Conservation (phyloP, 2,797 vertebrate species). For the Eulemur albifrons region DNA sequence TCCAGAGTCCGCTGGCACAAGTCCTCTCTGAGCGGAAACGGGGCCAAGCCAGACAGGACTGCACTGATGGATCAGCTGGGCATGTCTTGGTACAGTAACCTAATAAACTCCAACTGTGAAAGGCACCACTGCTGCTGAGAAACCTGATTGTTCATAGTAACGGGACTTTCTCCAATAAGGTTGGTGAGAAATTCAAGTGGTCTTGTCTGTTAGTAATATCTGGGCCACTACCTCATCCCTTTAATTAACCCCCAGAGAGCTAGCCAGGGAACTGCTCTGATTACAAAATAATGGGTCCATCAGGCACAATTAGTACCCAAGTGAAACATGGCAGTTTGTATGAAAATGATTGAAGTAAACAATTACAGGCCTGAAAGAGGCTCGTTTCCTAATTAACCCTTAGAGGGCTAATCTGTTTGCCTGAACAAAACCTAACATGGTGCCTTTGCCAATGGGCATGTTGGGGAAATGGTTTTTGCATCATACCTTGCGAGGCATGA, state of each 20-base stretch:
- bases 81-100: conserved; percentile 71
- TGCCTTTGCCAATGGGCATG: conserved; percentile 52
- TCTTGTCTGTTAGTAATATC: conserved; percentile 79
- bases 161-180: conserved; percentile 65
- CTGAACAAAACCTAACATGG: conserved; percentile 52
- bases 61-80: conserved; percentile 38
- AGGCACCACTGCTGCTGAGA: conserved; percentile 62
- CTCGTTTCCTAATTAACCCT: conserved; percentile 89
- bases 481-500: conserved; percentile 19
- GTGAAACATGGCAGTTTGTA: conserved; percentile 88
- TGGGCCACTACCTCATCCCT: conserved; percentile 79
- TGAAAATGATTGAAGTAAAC: conserved; percentile 92
- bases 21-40: conserved; percentile 27
- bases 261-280: conserved; percentile 83
- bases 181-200: conserved; percentile 76
- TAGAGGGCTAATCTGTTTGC: conserved; percentile 79
- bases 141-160: conserved; percentile 62
- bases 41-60: background rate
- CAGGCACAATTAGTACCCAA: conserved; percentile 91
- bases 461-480: conserved; percentile 33
- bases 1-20: conserved; percentile 49
- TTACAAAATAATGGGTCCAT: conserved; percentile 90
- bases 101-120: conserved; percentile 67
- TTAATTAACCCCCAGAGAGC: conserved; percentile 93
- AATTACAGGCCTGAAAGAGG: conserved; percentile 86